Base-by-base conservation (phyloP, 2,797 vertebrate genomes). In the Cetoscarus ocellatus region DNA sequence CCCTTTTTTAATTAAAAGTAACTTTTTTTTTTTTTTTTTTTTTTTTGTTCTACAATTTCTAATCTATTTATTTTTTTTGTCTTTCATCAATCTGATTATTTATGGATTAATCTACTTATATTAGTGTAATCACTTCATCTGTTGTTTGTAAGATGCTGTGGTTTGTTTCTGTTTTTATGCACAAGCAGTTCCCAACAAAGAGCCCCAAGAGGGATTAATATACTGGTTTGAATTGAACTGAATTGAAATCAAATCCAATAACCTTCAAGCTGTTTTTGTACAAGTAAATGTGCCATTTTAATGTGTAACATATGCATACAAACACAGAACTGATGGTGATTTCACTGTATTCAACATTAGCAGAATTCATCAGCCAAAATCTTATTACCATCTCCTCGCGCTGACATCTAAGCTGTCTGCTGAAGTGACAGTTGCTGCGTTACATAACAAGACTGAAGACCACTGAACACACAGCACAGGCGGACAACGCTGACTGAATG, bases 371-470 rank as follows among this genome's bases (percentile, higher is more conserved):
- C 69, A 61, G 61, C 70, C 67, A 71, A 69, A 83, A 62, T 75
- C 75, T 72, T 49, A 51, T 70, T 27, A 34, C 34, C 45, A 18
- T 78, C 70, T 74, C 63, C 49, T 50, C 38, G 61, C 75, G 70
- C 44, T 71, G 76, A 85, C 81, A 61, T 85, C 68, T 75, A 78
- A 82, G 73, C 78, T 58, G 69, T 73, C 77, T 81, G 77, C 78
- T 86, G 77, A 85, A 80, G 75, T 87, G 85, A 84, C 86, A 91
- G 87, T 89, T 85, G 83, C 73, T 73, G 79, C 7, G 6, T 92
- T 91, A 91, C 89, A 88, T 91, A 92, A 93, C 70, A 75, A 59
- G 70, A 64, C 48, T 12, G 68, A 77, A 73, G 85, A 76, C 64
- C 79, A 68, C 61, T 67, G 76, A 75, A 51, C 55, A 45, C 51